Percentiles rank a stretch among this genome's conserved stretches.
Conservation (phyloP, 2,888 invertebrate genomes). For the Leptinotarsa juncta region DNA sequence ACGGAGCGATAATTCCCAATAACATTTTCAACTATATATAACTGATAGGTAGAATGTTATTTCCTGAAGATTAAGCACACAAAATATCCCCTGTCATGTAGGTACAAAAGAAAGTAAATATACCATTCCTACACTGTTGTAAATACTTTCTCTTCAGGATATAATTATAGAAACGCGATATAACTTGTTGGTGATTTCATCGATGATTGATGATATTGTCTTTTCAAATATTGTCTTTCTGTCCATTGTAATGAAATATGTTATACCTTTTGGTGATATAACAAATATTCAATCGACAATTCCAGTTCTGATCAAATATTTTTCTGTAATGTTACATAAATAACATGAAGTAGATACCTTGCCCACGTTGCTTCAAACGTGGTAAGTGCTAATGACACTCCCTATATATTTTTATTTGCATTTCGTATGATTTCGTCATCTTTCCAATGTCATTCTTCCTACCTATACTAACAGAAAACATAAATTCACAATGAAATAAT, state of each 20-base stretch:
- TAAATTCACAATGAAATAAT: neutral
- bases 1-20: no score
- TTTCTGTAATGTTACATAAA: slow-evolving; percentile 4
- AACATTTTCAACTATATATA: no score
- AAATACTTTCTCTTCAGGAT: neutral
- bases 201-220: no score
- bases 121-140: neutral
- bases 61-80: no score
- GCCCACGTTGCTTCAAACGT: slow-evolving; percentile 24
- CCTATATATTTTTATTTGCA: slow-evolving; percentile 24
- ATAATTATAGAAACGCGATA: neutral
- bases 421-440: slow-evolving; percentile 25
- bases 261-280: neutral
- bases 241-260: neutral
- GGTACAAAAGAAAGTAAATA: no score
- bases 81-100: no score
- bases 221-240: neutral
- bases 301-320: neutral
- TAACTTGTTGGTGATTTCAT: neutral
- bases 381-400: slow-evolving; percentile 20
- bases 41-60: no score
- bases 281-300: neutral
- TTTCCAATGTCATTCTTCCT: slow-evolving; percentile 30
- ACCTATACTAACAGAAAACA: slow-evolving; percentile 11
- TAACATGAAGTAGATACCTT: slow-evolving; percentile 14